Evolutionary conservation across 2,113 vertebrate species (phyloP).

Genomic region (Mionectes macconnelli): DNA sequence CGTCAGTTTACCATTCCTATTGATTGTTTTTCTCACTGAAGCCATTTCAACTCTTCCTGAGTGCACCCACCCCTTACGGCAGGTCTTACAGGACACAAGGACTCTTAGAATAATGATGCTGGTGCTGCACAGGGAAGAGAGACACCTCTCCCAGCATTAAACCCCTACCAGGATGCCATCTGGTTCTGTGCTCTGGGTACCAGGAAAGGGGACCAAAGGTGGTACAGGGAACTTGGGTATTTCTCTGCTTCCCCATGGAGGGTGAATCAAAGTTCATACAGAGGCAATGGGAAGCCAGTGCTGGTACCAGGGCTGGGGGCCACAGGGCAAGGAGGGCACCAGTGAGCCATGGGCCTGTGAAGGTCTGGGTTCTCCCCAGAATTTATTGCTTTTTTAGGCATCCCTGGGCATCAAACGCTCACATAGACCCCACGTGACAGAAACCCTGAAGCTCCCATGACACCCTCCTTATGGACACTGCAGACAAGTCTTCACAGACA

Average conservation of each 20-base stretch:
- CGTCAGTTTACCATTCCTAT: background rate
- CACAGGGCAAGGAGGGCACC: background rate
- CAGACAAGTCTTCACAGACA: accelerated
- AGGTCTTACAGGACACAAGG: background rate
- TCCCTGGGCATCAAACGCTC: background rate
- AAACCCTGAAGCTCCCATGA: background rate
- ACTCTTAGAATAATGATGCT: background rate
- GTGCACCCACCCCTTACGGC: accelerated
- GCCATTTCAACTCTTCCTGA: background rate
- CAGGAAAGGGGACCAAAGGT: background rate
- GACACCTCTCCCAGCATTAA: accelerated
- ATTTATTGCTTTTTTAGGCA: background rate
- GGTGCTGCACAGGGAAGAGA: accelerated
- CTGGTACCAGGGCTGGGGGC: background rate
- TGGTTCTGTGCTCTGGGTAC: background rate
- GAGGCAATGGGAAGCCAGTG: background rate
- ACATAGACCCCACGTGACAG: background rate
- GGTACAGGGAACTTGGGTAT: background rate
- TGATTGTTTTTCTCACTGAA: background rate
- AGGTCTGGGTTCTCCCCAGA: background rate
- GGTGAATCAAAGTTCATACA: background rate
- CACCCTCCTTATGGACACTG: accelerated
- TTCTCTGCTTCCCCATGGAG: background rate
- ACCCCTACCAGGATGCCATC: background rate
- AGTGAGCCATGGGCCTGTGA: background rate